A percentile compares a stretch with the other conserved stretches of the same genome.
Evolutionary conservation across 2,113 vertebrate species (phyloP).

Genomic region (Irena cyanogastra): DNA sequence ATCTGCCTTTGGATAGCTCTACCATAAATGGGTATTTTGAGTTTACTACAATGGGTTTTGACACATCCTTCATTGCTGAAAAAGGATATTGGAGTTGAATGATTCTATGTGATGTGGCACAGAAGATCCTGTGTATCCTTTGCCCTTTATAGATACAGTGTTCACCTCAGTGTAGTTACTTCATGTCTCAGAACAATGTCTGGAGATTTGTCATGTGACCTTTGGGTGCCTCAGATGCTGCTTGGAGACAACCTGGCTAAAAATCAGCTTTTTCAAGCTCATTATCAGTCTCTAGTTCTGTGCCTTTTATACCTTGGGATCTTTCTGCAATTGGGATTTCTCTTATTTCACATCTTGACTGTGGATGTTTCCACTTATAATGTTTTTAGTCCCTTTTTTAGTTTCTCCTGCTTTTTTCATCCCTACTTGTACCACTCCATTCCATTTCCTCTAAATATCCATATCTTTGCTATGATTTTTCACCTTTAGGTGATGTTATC

Average conservation of each 20-base stretch:
- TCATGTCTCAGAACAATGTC: background rate
- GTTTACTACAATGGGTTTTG: background rate
- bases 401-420: background rate
- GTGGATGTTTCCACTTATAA: background rate
- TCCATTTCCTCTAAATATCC: background rate
- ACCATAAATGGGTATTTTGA: background rate
- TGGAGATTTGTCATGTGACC: background rate
- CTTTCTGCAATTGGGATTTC: background rate
- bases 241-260: background rate
- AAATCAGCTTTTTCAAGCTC: background rate
- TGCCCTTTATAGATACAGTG: background rate
- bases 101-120: background rate
- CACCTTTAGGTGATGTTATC: background rate
- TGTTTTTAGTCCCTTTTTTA: background rate
- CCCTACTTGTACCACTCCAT: background rate
- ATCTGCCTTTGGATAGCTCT: background rate
- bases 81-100: background rate
- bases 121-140: background rate
- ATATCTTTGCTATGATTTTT: background rate
- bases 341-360: background rate
- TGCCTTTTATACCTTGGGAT: background rate
- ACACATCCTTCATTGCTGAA: background rate
- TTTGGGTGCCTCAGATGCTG: background rate
- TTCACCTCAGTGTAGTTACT: background rate
- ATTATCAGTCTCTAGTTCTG: background rate